These are phyloP conservation scores for Sorex araneus DNA, from an alignment of 2,113 vertebrate species.

Conservation along the genomic window DNA sequence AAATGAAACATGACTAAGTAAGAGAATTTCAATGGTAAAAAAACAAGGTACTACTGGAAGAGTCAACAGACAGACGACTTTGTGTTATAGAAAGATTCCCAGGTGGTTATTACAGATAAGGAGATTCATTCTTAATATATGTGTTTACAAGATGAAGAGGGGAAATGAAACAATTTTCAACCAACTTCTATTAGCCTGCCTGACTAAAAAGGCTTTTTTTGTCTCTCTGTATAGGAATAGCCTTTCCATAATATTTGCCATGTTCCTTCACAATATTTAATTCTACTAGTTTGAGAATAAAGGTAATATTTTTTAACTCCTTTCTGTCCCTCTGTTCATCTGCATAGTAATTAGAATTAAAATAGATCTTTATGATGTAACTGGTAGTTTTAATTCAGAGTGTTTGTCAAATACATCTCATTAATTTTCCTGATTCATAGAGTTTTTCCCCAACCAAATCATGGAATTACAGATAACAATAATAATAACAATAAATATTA, in stretches of 20 bases:
- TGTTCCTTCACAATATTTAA: not conserved
- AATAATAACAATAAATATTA: not conserved
- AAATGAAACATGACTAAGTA: conserved; percentile 16
- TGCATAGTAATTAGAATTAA: not conserved
- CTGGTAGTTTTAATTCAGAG: not conserved
- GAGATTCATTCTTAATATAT: not conserved
- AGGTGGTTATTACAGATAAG: not conserved
- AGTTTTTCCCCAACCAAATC: not conserved
- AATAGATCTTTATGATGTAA: not conserved
- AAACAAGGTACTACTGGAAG: not conserved
- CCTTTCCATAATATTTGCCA: not conserved
- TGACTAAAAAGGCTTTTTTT: not conserved
- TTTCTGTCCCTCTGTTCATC: not conserved
- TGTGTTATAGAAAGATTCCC: not conserved
- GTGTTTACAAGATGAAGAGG: not conserved
- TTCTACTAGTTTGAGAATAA: not conserved
- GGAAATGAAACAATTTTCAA: conserved; percentile 19
- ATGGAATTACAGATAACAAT: not conserved
- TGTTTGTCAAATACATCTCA: not conserved
- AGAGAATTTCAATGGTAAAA: not conserved
- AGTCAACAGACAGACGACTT: not conserved
- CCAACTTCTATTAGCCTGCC: not conserved
- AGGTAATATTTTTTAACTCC: not conserved
- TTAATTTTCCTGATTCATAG: not conserved
- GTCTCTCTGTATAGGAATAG: not conserved